Evolutionary conservation across 2,797 vertebrate genomes (phyloP).

Genomic region (Serranus cabrilla): DNA sequence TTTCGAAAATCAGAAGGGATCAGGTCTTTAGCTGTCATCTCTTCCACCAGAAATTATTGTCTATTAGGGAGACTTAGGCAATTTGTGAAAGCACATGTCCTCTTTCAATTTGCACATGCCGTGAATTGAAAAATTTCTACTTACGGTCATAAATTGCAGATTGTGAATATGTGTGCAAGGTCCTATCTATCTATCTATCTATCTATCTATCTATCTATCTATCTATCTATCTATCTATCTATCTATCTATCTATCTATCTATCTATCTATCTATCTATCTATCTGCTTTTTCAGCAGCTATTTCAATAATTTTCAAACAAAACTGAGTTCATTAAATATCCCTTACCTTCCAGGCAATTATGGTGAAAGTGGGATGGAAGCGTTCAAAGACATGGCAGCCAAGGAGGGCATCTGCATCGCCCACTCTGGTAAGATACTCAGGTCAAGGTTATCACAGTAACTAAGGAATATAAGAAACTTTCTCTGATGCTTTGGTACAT

Average conservation of each 20-base stretch:
- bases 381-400: constrained; percentile 97
- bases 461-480: neutral
- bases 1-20: constrained; percentile 7
- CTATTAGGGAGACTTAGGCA: neutral
- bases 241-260: neutral
- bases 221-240: no score
- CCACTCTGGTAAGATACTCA: constrained; percentile 89
- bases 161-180: no score
- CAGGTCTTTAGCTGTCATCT: constrained; percentile 1
- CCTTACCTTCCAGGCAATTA: constrained; percentile 91
- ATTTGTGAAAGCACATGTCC: neutral
- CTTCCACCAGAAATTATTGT: neutral
- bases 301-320: neutral
- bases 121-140: neutral
- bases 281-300: neutral
- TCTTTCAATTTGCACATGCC: neutral
- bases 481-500: no score
- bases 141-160: no score
- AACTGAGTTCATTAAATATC: constrained; percentile 7
- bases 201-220: no score
- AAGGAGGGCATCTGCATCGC: constrained; percentile 99
- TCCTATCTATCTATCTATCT: no score
- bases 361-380: constrained; percentile 98
- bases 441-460: constrained; percentile 8
- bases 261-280: neutral